A percentile compares a stretch with the other conserved stretches of the same genome.
phyloP scores from a whole-genome alignment of 2,797 vertebrate genomes.

The Pteropus rufus region DNA sequence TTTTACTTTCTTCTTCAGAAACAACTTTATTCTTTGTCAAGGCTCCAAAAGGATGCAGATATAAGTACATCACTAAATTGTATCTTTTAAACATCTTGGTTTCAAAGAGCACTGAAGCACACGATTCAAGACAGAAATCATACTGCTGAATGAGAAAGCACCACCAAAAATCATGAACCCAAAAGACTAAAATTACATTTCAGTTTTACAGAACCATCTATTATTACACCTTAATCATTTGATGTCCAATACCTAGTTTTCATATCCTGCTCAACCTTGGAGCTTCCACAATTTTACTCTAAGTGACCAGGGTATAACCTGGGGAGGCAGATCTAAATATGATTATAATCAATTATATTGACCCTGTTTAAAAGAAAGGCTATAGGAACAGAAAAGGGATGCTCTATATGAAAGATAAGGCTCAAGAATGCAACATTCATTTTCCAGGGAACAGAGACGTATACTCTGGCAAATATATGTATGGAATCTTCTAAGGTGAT shows the following conservation, averaged over 20 bases:
- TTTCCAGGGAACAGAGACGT: not conserved
- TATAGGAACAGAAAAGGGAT: not conserved
- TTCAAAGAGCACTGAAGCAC: slow-evolving; percentile 50
- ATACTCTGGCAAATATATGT: not conserved
- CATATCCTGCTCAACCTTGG: not conserved
- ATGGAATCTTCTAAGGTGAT: not conserved
- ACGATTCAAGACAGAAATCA: slow-evolving; percentile 48
- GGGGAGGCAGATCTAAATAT: not conserved
- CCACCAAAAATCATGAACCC: slow-evolving; percentile 39
- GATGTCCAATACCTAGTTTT: not conserved
- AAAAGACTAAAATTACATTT: slow-evolving; percentile 45
- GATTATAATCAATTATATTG: not conserved
- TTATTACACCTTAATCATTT: not conserved
- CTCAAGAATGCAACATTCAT: not conserved
- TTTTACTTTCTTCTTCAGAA: not conserved
- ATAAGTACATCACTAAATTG: not conserved
- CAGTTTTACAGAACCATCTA: slow-evolving; percentile 17
- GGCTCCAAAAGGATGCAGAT: not conserved
- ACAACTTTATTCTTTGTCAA: slow-evolving; percentile 19
- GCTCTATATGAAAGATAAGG: not conserved
- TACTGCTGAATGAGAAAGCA: not conserved
- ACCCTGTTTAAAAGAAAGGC: not conserved
- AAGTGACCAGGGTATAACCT: not conserved
- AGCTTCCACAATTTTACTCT: slow-evolving; percentile 18
- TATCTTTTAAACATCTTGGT: slow-evolving; percentile 40